Evolutionary conservation across 2,797 vertebrate genomes (phyloP).

Genomic region (Ctenopoma kingsleyae): DNA sequence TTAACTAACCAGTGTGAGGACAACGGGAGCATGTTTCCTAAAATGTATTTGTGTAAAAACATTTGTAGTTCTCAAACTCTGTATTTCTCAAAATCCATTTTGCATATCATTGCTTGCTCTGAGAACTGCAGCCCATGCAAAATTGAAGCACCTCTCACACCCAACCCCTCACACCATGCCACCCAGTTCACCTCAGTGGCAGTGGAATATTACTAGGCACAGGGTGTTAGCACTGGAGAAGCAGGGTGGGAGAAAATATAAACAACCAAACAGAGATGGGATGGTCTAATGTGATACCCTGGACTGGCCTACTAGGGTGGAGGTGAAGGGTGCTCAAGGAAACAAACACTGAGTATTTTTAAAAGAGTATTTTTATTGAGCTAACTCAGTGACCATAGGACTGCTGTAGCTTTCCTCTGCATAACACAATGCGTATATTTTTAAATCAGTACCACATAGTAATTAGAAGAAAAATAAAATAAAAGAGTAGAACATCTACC

Average conservation of each 20-base stretch:
- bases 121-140: conserved; percentile 29
- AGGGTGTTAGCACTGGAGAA: conserved; percentile 47
- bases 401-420: conserved; percentile 34
- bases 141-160: conserved; percentile 58
- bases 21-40: conserved; percentile 10
- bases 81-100: conserved; percentile 37
- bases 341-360: conserved; percentile 33
- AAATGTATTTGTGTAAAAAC: conserved; percentile 47
- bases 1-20: conserved; percentile 35
- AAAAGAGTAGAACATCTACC: conserved; percentile 3
- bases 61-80: conserved; percentile 44
- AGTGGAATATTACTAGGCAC: conserved; percentile 79
- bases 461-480: neutral
- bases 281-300: conserved; percentile 53
- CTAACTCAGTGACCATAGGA: conserved; percentile 34
- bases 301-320: conserved; percentile 45
- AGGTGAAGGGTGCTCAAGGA: conserved; percentile 43
- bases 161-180: conserved; percentile 59
- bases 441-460: neutral
- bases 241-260: conserved; percentile 59
- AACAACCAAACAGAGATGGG: conserved; percentile 73
- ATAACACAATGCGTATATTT: neutral
- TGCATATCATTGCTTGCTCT: conserved; percentile 28
- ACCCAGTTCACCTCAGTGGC: conserved; percentile 69
- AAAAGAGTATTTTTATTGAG: conserved; percentile 30